These are phyloP conservation scores for Oscheius sp. DNA, from an alignment of 1,140 invertebrate genomes.

Conservation along the genomic window DNA sequence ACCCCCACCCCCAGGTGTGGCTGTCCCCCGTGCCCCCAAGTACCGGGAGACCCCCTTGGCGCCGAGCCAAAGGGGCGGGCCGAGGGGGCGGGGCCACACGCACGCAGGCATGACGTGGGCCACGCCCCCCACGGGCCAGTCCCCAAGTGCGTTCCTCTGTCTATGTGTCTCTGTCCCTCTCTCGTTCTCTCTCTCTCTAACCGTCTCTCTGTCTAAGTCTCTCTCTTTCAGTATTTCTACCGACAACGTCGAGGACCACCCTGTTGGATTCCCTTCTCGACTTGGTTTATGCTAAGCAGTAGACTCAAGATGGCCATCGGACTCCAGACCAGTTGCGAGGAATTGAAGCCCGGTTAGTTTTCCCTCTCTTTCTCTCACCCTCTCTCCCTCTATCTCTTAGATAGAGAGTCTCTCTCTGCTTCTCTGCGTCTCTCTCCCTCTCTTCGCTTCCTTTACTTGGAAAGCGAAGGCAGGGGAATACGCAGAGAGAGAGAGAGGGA, in stretches of 20 bases:
- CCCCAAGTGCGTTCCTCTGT: neutral
- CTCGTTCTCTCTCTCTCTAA: neutral
- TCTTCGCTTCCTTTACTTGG: neutral
- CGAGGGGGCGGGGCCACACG: neutral
- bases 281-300: neutral
- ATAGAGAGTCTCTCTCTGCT: neutral
- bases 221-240: conserved; percentile 1
- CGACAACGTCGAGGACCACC: neutral
- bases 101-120: neutral
- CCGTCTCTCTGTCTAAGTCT: neutral
- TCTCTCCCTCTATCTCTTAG: too few relatives aligned
- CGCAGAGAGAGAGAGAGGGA: too few relatives aligned
- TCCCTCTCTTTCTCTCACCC: too few relatives aligned
- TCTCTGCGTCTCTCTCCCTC: neutral
- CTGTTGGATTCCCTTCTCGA: neutral
- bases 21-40: neutral
- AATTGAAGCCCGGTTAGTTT: too few relatives aligned
- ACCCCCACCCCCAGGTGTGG: neutral
- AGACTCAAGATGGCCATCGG: neutral
- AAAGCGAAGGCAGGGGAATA: neutral
- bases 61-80: neutral
- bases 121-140: neutral
- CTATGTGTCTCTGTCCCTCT: neutral
- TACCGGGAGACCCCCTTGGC: neutral
- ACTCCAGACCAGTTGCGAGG: neutral